Evolutionary conservation across 37 sponge, comb jelly and placozoan genomes (phyloP).

Genomic region (Agelas oroides): DNA sequence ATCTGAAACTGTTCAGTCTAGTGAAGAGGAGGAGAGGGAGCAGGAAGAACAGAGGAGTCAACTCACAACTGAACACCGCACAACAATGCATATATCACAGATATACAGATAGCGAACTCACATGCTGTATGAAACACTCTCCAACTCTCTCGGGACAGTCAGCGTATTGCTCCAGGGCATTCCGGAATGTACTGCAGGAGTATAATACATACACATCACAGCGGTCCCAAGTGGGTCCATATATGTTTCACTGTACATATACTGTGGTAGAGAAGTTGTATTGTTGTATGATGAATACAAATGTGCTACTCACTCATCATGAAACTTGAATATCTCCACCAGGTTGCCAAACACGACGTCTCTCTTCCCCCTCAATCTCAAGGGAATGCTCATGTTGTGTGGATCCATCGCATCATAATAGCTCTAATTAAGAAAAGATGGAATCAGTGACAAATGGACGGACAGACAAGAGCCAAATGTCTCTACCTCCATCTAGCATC

Average conservation of each 20-base stretch:
- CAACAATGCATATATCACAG: too few species aligned
- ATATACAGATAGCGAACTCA: too few species aligned
- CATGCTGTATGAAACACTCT: constrained; percentile 70
- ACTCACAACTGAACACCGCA: too few species aligned
- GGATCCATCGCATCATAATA: constrained; percentile 90
- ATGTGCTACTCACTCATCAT: constrained; percentile 76
- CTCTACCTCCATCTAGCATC: not conserved
- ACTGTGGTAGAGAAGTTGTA: too few species aligned
- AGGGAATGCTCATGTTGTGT: constrained; percentile 61
- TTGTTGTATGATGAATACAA: too few species aligned
- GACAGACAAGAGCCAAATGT: not conserved
- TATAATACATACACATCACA: too few species aligned
- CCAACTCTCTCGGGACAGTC: too few species aligned
- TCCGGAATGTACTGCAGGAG: constrained; percentile 58
- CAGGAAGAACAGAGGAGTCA: not conserved
- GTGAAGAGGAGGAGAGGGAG: too few species aligned
- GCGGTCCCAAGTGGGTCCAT: too few species aligned
- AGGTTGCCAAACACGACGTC: constrained; percentile 81
- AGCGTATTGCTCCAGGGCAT: constrained; percentile 64
- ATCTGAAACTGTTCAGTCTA: too few species aligned
- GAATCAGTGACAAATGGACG: too few species aligned
- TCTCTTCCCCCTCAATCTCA: constrained; percentile 75
- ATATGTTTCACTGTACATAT: too few species aligned
- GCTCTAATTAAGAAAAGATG: constrained; percentile 55
- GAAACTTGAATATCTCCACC: constrained; percentile 71